These are phyloP conservation scores for Formica selysi DNA, from an alignment of 1,140 invertebrate genomes.

Conservation along the genomic window DNA sequence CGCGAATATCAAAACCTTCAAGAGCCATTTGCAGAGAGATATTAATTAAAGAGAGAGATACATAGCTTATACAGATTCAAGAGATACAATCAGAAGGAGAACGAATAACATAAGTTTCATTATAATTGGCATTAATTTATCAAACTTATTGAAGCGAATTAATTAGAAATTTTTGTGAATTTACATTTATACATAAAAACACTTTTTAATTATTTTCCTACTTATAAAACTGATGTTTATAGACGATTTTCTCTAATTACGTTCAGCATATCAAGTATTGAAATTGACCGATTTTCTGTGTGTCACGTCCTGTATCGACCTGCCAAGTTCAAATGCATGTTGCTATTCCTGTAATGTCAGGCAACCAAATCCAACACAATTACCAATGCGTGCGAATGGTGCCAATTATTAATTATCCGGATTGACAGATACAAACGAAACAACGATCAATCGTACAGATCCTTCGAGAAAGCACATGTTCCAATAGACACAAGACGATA, in stretches of 20 bases:
- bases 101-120: not conserved
- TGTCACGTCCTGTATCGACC: constrained; percentile 34
- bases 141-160: not conserved
- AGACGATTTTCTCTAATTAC: not conserved
- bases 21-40: not conserved
- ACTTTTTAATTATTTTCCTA: not conserved
- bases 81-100: not conserved
- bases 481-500: not conserved
- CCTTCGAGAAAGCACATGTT: constrained; percentile 2
- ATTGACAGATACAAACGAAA: constrained; percentile 14
- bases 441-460: not conserved
- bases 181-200: not conserved
- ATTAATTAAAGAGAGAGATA: constrained; percentile 18
- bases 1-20: not conserved
- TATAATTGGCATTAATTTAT: not conserved
- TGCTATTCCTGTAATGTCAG: constrained; percentile 33
- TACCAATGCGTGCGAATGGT: not conserved
- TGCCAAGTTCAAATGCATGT: constrained; percentile 24
- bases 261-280: not conserved
- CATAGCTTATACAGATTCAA: not conserved
- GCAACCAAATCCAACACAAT: constrained; percentile 8
- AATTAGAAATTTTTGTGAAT: not conserved
- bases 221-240: not conserved
- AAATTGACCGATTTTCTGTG: not conserved
- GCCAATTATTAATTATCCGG: constrained; percentile 44